A percentile compares a stretch with the other conserved stretches of the same genome.
Evolutionary conservation across 2,797 vertebrate genomes (phyloP).

Genomic region (Chelonia mydas): DNA sequence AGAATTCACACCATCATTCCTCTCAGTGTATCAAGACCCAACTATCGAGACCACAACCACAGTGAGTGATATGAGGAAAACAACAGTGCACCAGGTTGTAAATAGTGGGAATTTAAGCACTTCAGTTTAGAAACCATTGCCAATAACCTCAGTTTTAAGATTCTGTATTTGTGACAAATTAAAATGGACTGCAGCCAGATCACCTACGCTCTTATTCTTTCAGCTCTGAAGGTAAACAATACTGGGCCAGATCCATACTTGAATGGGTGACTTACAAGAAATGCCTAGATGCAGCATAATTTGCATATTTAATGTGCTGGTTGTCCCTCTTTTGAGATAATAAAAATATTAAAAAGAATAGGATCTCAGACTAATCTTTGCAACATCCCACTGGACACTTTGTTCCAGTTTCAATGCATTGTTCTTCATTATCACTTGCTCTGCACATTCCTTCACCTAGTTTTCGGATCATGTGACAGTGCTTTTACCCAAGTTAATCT

Average conservation of each 20-base stretch:
- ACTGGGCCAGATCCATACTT: neutral
- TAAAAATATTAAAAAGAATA: neutral
- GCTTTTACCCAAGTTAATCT: neutral
- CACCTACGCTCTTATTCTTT: neutral
- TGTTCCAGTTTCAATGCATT: fast-evolving
- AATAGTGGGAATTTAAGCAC: neutral
- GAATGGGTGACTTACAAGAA: neutral
- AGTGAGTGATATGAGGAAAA: neutral
- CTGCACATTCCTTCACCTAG: neutral
- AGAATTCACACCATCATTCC: neutral
- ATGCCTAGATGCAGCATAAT: neutral
- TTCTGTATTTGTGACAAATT: fast-evolving
- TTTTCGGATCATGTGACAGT: neutral
- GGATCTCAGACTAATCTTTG: neutral
- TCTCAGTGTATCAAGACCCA: neutral
- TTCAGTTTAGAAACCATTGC: fast-evolving
- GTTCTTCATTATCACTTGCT: neutral
- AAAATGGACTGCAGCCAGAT: neutral
- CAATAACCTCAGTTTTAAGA: fast-evolving
- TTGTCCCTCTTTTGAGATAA: neutral
- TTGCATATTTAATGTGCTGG: conserved; percentile 1
- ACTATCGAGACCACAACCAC: neutral
- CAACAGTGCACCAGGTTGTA: neutral
- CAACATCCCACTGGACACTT: neutral
- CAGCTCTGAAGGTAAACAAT: neutral